Base-by-base conservation (phyloP, 1,140 invertebrate genomes). In the honey bee (Apis mellifera) region DNA sequence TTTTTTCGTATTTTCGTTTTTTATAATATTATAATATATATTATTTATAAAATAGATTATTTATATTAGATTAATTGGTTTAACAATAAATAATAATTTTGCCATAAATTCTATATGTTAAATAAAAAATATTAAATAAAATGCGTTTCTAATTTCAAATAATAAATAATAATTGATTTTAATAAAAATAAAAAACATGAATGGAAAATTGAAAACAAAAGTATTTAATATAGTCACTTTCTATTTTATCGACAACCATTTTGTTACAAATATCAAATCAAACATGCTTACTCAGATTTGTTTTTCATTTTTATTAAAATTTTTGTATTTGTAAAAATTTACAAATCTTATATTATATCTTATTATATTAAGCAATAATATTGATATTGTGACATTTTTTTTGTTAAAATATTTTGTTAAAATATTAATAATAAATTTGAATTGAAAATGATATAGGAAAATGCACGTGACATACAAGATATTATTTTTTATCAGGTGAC, bases 381-480 rank as follows among this genome's bases (percentile, higher is more conserved):
- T 54, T 54, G 12, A 13, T 15, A 54, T 54, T 13, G 12, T 15
- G 52, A 54, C 1, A 54, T 0, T 54, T 54, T 15, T 13, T 13
- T n/a, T n/a, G n/a, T n/a, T n/a, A n/a, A n/a, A 11, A 12, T 59
- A 9, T 59, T 7, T 8, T 13, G 42, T n/a, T 42, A 42, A 57
- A 72, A 42, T 42, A 42, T 42, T 42, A 5, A 42, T 42, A 1
- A 26, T 32, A 57, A 42, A 42, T n/a, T 15, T 32, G 57, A 72
- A 19, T 21, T 8, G 48, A 48, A 32, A 1, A 23, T 26, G 32
- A 60, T 9, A 23, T 17, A 48, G 17, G 0, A 48, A 74, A 9
- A 42, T 21, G 71, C 54, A 74, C 71, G 70, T 72, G 70, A 54
- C 12, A 21, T 55, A n/a, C 59, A 26, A 72, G 19, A 32, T 42